Conservation (phyloP, 2,797 vertebrate species). For the Scleropages formosus region DNA sequence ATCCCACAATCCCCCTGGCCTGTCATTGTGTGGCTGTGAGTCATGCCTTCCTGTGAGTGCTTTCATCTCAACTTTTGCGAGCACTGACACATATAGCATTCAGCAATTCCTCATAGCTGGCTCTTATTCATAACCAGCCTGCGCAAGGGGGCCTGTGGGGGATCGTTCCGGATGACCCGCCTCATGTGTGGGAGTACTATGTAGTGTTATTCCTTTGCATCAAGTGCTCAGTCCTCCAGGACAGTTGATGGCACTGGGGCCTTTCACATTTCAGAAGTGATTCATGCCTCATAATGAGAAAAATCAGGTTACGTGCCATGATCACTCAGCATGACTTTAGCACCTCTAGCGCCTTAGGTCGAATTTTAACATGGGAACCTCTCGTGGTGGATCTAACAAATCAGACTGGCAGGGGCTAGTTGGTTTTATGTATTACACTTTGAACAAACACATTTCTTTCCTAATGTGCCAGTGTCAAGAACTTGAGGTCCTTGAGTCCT, state of each 20-base stretch:
- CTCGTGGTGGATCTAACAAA: not conserved
- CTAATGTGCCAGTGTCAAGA: too few species aligned
- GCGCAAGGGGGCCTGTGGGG: not conserved
- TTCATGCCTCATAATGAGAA: not conserved
- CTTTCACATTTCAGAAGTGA: not conserved
- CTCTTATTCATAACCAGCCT: not conserved
- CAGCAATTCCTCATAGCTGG: not conserved
- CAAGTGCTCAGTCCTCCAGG: not conserved
- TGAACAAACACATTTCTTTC: too few species aligned
- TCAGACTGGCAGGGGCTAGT: too few species aligned
- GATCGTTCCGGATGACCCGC: not conserved
- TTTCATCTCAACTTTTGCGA: not conserved
- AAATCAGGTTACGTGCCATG: not conserved
- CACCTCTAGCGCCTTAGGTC: not conserved
- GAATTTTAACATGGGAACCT: not conserved
- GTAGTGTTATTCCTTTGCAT: not conserved
- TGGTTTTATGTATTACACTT: too few species aligned
- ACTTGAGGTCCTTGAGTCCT: too few species aligned
- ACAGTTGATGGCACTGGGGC: not conserved
- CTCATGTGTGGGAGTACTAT: not conserved
- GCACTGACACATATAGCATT: not conserved
- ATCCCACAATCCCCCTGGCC: slow-evolving; percentile 18
- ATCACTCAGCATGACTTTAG: not conserved
- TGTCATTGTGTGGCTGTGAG: not conserved
- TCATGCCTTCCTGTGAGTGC: not conserved